These are phyloP conservation scores for Helogale parvula DNA, from an alignment of 2,113 vertebrate species.

Conservation along the genomic window DNA sequence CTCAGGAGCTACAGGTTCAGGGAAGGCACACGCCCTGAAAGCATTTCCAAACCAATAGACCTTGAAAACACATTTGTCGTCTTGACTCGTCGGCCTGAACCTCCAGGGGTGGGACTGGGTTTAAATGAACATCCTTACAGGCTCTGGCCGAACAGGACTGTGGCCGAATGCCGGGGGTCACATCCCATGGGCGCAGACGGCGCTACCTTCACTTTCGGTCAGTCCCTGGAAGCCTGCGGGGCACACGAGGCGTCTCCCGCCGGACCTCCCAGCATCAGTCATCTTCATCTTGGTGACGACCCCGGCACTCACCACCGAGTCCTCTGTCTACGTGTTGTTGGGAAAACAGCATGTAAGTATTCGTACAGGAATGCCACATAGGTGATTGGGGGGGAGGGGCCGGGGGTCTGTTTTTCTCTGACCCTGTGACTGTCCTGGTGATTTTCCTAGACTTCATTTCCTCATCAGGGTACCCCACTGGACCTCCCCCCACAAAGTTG, in stretches of 20 bases:
- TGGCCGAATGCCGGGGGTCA: background rate
- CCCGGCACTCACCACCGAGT: accelerated
- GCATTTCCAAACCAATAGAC: conserved; percentile 7
- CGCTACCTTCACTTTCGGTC: background rate
- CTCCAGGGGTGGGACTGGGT: background rate
- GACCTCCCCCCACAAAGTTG: background rate
- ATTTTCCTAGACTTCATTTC: background rate
- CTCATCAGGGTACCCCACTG: background rate
- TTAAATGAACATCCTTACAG: background rate
- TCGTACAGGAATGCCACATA: background rate
- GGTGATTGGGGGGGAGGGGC: too few relatives aligned
- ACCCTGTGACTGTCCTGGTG: background rate
- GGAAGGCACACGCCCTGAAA: background rate
- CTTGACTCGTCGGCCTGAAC: conserved; percentile 1
- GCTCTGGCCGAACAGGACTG: background rate
- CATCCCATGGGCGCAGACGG: background rate
- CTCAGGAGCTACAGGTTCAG: background rate
- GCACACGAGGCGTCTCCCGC: background rate
- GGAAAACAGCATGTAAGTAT: background rate
- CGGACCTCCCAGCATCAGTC: background rate
- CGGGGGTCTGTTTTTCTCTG: background rate
- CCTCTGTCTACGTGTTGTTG: accelerated
- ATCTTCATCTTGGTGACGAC: background rate
- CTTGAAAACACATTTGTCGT: background rate
- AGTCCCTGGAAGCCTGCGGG: background rate